phyloP scores from a whole-genome alignment of 2,888 invertebrate species.

The Melikaiella ostensackeni region DNA sequence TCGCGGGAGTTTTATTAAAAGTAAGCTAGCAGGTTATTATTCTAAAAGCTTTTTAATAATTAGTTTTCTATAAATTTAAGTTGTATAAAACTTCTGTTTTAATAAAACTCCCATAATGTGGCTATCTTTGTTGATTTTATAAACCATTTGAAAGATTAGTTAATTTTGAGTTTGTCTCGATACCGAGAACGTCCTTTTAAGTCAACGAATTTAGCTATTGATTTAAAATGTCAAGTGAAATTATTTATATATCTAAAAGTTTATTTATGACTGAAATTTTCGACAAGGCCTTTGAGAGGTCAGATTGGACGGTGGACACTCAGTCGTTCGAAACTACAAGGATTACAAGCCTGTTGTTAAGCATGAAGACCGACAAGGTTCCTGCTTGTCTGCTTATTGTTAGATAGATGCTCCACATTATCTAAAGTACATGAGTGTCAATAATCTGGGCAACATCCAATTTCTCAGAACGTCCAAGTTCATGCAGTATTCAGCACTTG shows the following conservation, averaged over 20 bases:
- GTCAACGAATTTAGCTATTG: background rate
- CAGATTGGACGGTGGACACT: background rate
- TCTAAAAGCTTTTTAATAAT: no score
- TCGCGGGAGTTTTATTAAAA: no score
- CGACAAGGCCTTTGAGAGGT: slow-evolving; percentile 1
- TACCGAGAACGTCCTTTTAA: no score
- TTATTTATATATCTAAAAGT: background rate
- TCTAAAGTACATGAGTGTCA: slow-evolving; percentile 16
- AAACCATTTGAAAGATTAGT: no score
- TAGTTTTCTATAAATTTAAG: no score
- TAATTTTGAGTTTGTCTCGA: no score
- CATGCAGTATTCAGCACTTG: background rate
- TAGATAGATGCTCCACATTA: slow-evolving; percentile 15
- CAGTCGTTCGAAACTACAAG: background rate
- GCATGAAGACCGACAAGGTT: background rate
- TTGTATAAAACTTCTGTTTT: no score
- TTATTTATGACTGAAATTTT: background rate
- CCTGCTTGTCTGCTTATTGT: background rate
- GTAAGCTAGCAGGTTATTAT: no score
- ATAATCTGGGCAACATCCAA: slow-evolving; percentile 11
- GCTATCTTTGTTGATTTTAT: no score
- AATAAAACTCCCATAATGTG: no score
- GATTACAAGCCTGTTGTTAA: background rate
- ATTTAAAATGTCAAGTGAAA: background rate
- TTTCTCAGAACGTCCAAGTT: slow-evolving; percentile 31